phyloP scores from a whole-genome alignment of 2,113 vertebrate species.

The Colaptes auratus region DNA sequence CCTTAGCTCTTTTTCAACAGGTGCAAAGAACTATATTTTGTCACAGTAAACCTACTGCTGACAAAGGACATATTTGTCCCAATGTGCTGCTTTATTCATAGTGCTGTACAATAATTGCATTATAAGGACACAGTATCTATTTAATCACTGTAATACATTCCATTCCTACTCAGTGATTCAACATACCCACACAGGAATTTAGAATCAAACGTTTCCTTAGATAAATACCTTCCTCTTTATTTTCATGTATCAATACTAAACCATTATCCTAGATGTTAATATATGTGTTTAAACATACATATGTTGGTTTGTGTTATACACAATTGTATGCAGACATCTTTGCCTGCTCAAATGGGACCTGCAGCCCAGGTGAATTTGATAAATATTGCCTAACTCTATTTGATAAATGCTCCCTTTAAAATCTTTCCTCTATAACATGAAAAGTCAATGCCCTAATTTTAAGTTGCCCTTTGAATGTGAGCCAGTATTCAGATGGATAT shows the following conservation, averaged over 20 bases:
- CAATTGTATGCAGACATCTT: background rate
- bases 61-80: background rate
- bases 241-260: background rate
- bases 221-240: background rate
- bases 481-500: constrained; percentile 51
- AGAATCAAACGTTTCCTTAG: background rate
- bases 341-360: background rate
- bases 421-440: constrained; percentile 39
- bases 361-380: background rate
- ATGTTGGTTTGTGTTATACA: background rate
- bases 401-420: constrained; percentile 57
- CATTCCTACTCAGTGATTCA: background rate
- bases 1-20: background rate
- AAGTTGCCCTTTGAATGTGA: constrained; percentile 47
- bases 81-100: background rate
- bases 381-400: constrained; percentile 11
- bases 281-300: background rate
- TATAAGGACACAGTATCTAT: background rate
- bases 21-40: background rate
- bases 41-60: background rate
- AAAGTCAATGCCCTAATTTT: constrained; percentile 63
- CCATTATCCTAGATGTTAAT: rapidly evolving
- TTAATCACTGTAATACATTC: background rate
- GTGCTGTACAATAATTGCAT: background rate
- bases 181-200: background rate